Conservation (phyloP, 2,888 invertebrate species). For the Junonia oenone region DNA sequence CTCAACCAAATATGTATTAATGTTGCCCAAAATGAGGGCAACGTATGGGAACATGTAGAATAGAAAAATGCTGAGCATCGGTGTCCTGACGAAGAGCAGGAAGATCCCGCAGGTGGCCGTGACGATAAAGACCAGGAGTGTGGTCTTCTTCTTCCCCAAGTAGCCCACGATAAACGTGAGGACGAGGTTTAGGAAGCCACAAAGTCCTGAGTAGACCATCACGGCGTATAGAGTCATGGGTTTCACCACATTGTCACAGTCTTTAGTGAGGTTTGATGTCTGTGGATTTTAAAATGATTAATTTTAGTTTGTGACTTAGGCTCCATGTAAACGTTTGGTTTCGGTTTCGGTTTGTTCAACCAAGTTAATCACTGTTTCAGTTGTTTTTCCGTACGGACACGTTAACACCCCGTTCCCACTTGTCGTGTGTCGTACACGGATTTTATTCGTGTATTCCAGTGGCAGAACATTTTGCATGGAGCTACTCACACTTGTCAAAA, state of each 20-base stretch:
- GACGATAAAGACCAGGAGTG: conserved; percentile 44
- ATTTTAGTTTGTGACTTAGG: too few species aligned
- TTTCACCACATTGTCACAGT: conserved; percentile 51
- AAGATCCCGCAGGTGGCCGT: conserved; percentile 43
- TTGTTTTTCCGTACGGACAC: too few species aligned
- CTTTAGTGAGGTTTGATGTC: conserved; percentile 30
- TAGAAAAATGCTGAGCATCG: conserved; percentile 50
- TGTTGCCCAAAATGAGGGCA: conserved; percentile 56
- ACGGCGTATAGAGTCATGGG: conserved; percentile 54
- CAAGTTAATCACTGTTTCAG: too few species aligned
- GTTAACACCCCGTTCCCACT: too few species aligned
- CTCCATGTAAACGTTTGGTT: too few species aligned
- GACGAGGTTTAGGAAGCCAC: conserved; percentile 41
- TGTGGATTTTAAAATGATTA: too few species aligned
- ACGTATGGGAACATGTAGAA: conserved; percentile 59
- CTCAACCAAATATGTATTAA: conserved; percentile 61
- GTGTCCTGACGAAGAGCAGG: conserved; percentile 48
- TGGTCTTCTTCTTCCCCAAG: conserved; percentile 51
- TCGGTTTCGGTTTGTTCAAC: too few species aligned
- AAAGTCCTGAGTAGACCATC: conserved; percentile 52
- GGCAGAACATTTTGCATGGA: too few species aligned
- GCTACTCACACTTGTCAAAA: too few species aligned
- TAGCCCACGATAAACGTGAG: conserved; percentile 52
- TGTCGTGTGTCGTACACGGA: too few species aligned
- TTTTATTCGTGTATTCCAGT: too few species aligned